Conservation (phyloP, 2,113 vertebrate genomes). For the Campylomormyrus numenius region DNA sequence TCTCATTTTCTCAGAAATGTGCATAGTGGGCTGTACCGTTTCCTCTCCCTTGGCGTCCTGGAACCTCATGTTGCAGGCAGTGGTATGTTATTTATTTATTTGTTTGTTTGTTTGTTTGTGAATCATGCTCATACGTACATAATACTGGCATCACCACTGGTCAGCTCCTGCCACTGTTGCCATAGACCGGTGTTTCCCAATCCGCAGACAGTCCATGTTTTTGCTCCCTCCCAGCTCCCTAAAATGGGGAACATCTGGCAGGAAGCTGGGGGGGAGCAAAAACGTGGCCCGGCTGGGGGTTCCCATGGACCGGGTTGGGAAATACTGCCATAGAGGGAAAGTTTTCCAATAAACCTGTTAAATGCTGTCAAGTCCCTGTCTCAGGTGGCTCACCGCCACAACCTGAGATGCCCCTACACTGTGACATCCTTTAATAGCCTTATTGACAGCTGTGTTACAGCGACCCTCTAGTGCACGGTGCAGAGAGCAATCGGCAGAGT, state of each 20-base stretch:
- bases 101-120: not conserved
- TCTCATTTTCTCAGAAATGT: not conserved
- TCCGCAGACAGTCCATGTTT: not conserved
- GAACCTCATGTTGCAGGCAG: not conserved
- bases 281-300: not conserved
- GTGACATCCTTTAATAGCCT: not conserved
- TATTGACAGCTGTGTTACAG: constrained; percentile 3
- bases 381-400: not conserved
- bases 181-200: not conserved
- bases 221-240: not conserved
- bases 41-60: not conserved
- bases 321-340: not conserved
- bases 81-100: not conserved
- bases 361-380: not conserved
- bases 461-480: not conserved
- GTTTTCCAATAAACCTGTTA: not conserved
- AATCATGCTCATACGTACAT: not conserved
- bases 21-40: not conserved
- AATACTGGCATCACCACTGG: not conserved
- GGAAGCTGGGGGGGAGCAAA: not conserved
- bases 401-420: not conserved
- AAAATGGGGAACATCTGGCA: not conserved
- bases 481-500: not conserved
- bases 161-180: not conserved
- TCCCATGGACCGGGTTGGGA: not conserved